Base-by-base conservation (phyloP, 1,140 invertebrate species). In the Stegodyphus mimosarum region DNA sequence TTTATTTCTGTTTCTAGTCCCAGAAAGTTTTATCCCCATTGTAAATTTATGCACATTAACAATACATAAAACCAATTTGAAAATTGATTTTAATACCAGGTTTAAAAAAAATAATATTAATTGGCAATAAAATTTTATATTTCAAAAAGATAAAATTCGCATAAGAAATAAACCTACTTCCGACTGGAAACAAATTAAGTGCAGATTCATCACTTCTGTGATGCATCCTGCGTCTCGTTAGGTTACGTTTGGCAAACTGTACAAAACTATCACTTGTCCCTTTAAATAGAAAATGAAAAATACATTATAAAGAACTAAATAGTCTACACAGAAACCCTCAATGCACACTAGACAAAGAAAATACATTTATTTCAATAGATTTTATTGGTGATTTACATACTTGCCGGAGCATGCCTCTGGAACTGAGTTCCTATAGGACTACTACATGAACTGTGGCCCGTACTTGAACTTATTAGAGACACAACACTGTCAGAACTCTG, bases 321-420 rank as follows among this genome's bases (percentile, higher is more conserved):
- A 33, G 33, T 33, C 3, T 33, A 33, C 33, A 33, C 33, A 33
- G 3, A 33, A 33, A 67, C 51, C 3, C 7, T 15, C 69, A 49
- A 15, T 66, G 33, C 7, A 66, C 70, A 17, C 11, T 17, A 75
- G 5, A 85, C 51, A 83, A 48, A n/a, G 1, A 33, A 33, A 33
- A 33, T 33, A 33, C 3, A 33, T 60, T 11, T 60, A 60, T 11
- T 60, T 60, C 15, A 60, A 60, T 60, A 60, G 15, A 60, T 60
- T 60, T 60, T 60, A 11, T 11, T 60, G 55, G 1, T 3, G 33
- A 60, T 33, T 15, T 77, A 90, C 92, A 92, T 92, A 95, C 94
- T 94, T 78, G 94, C 95, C 51, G 95, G 94, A 67, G 95, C 96
- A 91, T 96, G 95, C 88, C 95, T 93, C 88, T 95, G 92, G 88